Conservation (phyloP, 2,113 vertebrate genomes). For the Grallaria varia region DNA sequence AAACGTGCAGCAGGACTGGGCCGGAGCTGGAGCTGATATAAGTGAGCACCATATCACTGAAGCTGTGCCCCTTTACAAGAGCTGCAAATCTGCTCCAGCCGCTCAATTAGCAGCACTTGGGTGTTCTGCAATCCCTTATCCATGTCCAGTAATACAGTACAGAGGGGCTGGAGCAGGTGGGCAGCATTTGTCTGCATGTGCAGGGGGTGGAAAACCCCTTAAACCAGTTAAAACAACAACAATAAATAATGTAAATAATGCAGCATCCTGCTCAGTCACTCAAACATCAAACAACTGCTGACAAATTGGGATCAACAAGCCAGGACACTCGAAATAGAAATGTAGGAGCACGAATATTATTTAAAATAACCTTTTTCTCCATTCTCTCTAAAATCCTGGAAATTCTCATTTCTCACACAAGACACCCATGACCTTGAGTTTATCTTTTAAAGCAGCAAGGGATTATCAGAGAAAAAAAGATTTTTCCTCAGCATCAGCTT, state of each 20-base stretch:
- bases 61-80: slow-evolving; percentile 10
- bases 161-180: not conserved
- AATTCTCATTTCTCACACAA: not conserved
- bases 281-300: not conserved
- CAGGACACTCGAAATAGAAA: not conserved
- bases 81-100: slow-evolving; percentile 26
- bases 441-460: not conserved
- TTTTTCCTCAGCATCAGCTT: not conserved
- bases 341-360: not conserved
- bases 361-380: not conserved
- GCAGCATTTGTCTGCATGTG: not conserved
- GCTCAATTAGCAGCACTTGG: not conserved
- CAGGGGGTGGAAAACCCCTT: not conserved
- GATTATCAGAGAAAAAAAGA: not conserved
- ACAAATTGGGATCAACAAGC: not conserved
- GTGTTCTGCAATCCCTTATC: slow-evolving; percentile 27
- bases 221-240: not conserved
- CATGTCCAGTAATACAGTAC: not conserved
- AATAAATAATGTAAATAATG: not conserved
- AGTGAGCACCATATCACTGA: not conserved
- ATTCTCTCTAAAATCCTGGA: not conserved
- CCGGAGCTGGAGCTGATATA: slow-evolving; percentile 2
- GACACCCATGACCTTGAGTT: not conserved
- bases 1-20: not conserved
- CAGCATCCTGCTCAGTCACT: not conserved